These are phyloP conservation scores for Ficedula albicollis DNA, from an alignment of 2,797 vertebrate genomes.

Conservation along the genomic window DNA sequence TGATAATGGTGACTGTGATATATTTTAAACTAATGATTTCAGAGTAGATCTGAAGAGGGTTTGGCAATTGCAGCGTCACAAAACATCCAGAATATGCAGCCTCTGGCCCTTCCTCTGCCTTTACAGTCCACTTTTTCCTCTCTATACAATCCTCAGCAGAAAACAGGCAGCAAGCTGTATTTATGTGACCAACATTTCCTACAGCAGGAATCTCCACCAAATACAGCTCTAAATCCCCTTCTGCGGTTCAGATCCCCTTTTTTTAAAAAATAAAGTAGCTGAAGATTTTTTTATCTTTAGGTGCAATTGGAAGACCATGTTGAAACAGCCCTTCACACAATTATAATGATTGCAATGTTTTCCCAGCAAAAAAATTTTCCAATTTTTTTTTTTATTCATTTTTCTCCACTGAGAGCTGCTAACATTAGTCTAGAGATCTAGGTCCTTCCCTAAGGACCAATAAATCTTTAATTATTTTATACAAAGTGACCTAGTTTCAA, in stretches of 20 bases:
- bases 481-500: slow-evolving; percentile 48
- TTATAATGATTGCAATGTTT: neutral
- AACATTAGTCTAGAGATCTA: neutral
- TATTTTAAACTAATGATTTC: neutral
- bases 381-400: too few species aligned
- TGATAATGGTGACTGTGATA: neutral
- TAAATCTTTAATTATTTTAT: slow-evolving; percentile 64
- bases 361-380: too few species aligned
- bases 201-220: neutral
- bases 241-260: neutral
- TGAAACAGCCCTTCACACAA: neutral
- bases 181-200: neutral
- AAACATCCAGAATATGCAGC: neutral
- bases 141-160: neutral
- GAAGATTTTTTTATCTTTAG: neutral
- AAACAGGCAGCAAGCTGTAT: neutral
- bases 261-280: neutral
- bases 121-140: neutral
- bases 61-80: neutral
- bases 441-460: slow-evolving; percentile 18
- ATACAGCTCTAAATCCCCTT: neutral
- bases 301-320: neutral
- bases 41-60: neutral
- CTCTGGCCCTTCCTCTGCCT: neutral
- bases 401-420: neutral